Evolutionary conservation across 2,113 vertebrate genomes (phyloP).

Genomic region (Oncorhynchus kisutch): DNA sequence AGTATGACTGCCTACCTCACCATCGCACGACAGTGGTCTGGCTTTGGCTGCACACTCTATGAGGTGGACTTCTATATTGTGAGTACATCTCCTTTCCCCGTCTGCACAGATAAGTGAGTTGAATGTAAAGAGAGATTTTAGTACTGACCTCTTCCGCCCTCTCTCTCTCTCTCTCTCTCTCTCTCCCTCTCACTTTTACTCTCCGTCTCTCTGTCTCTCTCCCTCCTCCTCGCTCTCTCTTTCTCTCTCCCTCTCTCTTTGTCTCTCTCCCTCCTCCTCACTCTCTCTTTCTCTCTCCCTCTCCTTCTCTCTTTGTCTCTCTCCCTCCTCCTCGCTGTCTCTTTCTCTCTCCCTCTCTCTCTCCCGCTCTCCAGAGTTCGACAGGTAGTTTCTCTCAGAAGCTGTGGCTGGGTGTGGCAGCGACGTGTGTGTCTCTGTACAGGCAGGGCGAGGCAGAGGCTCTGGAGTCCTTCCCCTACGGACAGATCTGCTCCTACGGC

Average conservation of each 20-base stretch:
- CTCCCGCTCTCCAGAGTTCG: conserved; percentile 71
- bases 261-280: conserved; percentile 63
- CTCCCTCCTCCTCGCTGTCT: neutral
- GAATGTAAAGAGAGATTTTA: neutral
- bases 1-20: conserved; percentile 89
- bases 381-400: conserved; percentile 80
- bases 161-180: neutral
- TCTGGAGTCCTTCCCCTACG: conserved; percentile 85
- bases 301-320: conserved; percentile 30
- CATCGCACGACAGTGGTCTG: conserved; percentile 88
- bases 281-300: conserved; percentile 30
- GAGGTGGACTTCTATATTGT: conserved; percentile 88
- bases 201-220: no score
- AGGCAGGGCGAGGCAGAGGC: conserved; percentile 85
- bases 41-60: conserved; percentile 91
- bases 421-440: conserved; percentile 85
- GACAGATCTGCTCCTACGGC: conserved; percentile 87
- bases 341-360: neutral
- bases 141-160: conserved; percentile 26
- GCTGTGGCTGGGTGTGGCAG: conserved; percentile 85
- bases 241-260: conserved; percentile 29
- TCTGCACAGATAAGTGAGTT: neutral
- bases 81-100: conserved; percentile 61
- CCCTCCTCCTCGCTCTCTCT: neutral
- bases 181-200: neutral